Conservation (phyloP, 2,888 invertebrate species). For the Phortica okadai region DNA sequence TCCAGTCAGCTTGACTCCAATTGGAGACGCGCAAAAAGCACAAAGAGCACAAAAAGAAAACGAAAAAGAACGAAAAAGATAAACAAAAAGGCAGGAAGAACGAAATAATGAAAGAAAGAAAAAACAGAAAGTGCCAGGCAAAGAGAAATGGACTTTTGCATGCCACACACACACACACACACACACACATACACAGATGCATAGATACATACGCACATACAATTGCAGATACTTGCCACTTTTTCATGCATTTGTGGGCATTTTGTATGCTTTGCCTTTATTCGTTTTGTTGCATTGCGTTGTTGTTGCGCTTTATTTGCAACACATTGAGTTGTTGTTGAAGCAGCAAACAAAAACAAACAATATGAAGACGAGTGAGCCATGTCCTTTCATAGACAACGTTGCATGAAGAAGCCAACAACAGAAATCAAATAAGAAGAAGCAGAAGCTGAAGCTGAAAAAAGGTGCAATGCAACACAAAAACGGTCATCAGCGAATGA, state of each 20-base stretch:
- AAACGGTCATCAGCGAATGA: background rate
- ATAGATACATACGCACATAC: background rate
- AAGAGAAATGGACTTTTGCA: background rate
- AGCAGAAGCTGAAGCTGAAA: background rate
- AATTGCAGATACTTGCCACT: background rate
- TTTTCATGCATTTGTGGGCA: too few relatives aligned
- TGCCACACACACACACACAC: background rate
- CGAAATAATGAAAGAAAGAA: background rate
- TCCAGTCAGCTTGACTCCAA: conserved; percentile 53
- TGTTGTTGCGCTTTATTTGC: too few relatives aligned
- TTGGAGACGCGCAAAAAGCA: conserved; percentile 68
- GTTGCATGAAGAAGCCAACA: background rate
- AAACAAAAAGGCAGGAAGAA: too few relatives aligned
- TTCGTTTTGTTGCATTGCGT: too few relatives aligned
- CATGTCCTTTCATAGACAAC: background rate
- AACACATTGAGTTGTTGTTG: too few relatives aligned
- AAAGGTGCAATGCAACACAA: background rate
- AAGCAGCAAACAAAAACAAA: too few relatives aligned
- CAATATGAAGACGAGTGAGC: too few relatives aligned
- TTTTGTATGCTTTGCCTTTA: too few relatives aligned
- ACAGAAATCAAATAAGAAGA: background rate
- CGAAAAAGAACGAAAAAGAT: too few relatives aligned
- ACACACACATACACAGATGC: background rate
- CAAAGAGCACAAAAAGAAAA: conserved; percentile 48
- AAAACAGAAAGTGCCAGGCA: background rate